phyloP scores from a whole-genome alignment of 2,888 invertebrate species.

The Tiliacea citrago region DNA sequence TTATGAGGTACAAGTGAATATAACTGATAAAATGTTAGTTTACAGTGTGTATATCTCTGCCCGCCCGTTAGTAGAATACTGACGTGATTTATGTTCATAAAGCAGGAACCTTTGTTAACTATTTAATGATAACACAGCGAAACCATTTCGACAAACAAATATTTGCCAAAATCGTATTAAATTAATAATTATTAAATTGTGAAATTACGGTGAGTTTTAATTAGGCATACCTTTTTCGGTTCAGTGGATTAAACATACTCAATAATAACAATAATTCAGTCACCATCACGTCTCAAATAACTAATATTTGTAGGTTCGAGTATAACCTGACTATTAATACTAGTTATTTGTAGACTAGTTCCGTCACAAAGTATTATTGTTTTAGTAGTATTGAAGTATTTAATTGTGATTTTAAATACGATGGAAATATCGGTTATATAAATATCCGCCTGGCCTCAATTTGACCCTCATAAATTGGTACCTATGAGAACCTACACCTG shows the following conservation, averaged over 20 bases:
- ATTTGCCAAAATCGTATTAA: not conserved
- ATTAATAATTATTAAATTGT: not conserved
- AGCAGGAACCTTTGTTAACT: not conserved
- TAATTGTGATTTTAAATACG: not conserved
- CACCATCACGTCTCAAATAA: no score
- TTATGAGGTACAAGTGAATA: no score
- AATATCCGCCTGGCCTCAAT: slow-evolving; percentile 31
- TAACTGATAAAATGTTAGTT: not conserved
- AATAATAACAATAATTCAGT: not conserved
- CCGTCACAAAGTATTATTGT: not conserved
- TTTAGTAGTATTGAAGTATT: not conserved
- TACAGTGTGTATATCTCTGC: not conserved
- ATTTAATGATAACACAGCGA: not conserved
- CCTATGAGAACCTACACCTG: slow-evolving; percentile 40
- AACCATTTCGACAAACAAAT: not conserved
- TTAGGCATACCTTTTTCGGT: not conserved
- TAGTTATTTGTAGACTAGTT: not conserved
- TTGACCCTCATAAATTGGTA: slow-evolving; percentile 37
- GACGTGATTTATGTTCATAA: not conserved
- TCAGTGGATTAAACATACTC: no score
- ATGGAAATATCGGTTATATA: slow-evolving; percentile 21
- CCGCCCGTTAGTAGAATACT: not conserved
- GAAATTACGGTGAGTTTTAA: not conserved
- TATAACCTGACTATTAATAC: no score
- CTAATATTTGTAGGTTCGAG: no score